These are phyloP conservation scores for Macroramphosus scolopax DNA, from an alignment of 2,797 vertebrate genomes.

Conservation along the genomic window DNA sequence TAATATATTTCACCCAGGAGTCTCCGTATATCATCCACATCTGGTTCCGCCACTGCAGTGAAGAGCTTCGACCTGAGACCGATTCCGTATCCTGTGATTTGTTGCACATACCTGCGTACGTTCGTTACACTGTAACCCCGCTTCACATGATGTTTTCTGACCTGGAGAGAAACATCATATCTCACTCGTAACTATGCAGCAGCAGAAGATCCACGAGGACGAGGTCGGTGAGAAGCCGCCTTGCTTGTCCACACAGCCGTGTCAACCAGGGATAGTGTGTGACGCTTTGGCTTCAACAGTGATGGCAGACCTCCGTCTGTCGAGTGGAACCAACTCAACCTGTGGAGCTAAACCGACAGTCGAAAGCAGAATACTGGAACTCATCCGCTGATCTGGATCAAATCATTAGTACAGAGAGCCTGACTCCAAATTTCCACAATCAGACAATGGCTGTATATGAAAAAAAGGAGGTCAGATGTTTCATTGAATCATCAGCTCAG, in stretches of 20 bases:
- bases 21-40: constrained; percentile 45
- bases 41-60: constrained; percentile 35
- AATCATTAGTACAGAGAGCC: constrained; percentile 30
- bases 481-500: constrained; percentile 10
- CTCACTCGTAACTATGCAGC: constrained; percentile 26
- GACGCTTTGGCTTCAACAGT: neutral
- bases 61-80: constrained; percentile 10
- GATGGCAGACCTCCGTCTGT: constrained; percentile 8
- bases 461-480: constrained; percentile 20
- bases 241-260: constrained; percentile 2
- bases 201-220: no score
- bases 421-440: constrained; percentile 46
- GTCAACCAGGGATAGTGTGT: neutral
- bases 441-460: constrained; percentile 19
- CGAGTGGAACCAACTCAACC: neutral
- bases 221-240: no score
- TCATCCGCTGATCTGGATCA: constrained; percentile 30
- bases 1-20: constrained; percentile 27
- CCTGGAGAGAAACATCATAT: constrained; percentile 23
- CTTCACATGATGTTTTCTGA: constrained; percentile 17
- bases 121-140: constrained; percentile 11
- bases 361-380: constrained; percentile 28
- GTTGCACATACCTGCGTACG: constrained; percentile 21
- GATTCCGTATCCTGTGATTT: constrained; percentile 24
- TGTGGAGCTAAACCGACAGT: neutral